A percentile compares a stretch with the other conserved stretches of the same genome.
Conservation (phyloP, 2,797 vertebrate genomes). For the Centroberyx gerrardi region DNA sequence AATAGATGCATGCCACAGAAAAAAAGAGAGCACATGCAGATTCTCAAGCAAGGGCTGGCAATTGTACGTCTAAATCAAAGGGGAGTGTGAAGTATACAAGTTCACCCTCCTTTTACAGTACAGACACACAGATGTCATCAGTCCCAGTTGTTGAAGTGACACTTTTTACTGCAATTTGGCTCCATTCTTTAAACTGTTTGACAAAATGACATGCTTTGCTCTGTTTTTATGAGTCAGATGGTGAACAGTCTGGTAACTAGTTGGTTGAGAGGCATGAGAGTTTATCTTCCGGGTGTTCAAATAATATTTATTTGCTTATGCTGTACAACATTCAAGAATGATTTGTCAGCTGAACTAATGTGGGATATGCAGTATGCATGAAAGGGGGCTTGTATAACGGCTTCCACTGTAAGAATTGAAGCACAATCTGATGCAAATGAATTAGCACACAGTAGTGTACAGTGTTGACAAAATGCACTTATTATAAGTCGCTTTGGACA, state of each 20-base stretch:
- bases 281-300: too few species aligned
- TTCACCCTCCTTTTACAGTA: slow-evolving; percentile 12
- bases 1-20: neutral
- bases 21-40: slow-evolving; percentile 6
- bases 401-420: too few species aligned
- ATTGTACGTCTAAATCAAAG: slow-evolving; percentile 26
- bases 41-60: slow-evolving; percentile 20
- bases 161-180: neutral
- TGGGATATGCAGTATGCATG: too few species aligned
- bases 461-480: too few species aligned
- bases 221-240: neutral
- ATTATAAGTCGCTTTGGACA: too few species aligned
- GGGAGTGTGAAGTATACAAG: slow-evolving; percentile 16
- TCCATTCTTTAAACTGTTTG: neutral
- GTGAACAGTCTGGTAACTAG: neutral
- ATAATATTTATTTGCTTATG: too few species aligned
- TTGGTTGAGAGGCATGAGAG: too few species aligned
- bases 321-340: too few species aligned
- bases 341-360: too few species aligned
- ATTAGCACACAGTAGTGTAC: too few species aligned
- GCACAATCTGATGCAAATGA: neutral
- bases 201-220: neutral
- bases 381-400: too few species aligned
- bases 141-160: neutral
- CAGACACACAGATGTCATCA: neutral